Evolutionary conservation across 2,113 vertebrate genomes (phyloP), one percentile per base, ranked within the genome.

Genomic region (Alethe castanea): DNA sequence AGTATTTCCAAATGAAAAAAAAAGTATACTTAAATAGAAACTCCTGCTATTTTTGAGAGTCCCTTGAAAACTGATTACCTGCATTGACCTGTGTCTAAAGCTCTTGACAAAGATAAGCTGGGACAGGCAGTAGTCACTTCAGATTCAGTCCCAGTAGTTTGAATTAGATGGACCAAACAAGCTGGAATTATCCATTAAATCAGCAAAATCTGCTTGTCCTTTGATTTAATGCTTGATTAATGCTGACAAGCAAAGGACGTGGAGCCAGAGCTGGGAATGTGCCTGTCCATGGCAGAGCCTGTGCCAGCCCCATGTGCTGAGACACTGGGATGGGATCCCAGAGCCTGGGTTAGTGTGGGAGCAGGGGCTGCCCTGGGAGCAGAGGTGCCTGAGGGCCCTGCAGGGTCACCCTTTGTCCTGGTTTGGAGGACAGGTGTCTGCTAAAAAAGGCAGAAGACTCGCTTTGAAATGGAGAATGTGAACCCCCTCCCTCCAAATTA

Each of bases 161-260:
- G 91, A 94, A 94, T 93, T 88, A 95, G 86, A 91, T 95, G 90
- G 83, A 89, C 88, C 90, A 96, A 97, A 95, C 29, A 12, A 97
- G 88, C 71, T 86, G 91, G 95, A 95, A 96, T 96, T 96, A 96
- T 96, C 94, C 89, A 83, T 95, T 96, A 97, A 95, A 97, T 94
- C 96, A 96, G 88, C 88, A 97, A 97, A 96, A 97, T 96, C 96
- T 96, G 91, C 94, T 95, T 96, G 91, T 86, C 87, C 44, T 91
- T 83, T 6, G 19, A 83, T 50, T 89, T 95, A 94, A 88, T 57
- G 90, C 87, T 84, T 95, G 96, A 97, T 96, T 94, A 94, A 93
- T 84, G 47, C 85, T 70, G 95, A 93, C 81, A 90, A 50, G 17
- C 40, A 35, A n/a, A 84, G 92, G 74, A 54, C 5, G 1, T 33